These are phyloP conservation scores for Xiphorhynchus elegans DNA, from an alignment of 2,113 vertebrate genomes.

Conservation along the genomic window DNA sequence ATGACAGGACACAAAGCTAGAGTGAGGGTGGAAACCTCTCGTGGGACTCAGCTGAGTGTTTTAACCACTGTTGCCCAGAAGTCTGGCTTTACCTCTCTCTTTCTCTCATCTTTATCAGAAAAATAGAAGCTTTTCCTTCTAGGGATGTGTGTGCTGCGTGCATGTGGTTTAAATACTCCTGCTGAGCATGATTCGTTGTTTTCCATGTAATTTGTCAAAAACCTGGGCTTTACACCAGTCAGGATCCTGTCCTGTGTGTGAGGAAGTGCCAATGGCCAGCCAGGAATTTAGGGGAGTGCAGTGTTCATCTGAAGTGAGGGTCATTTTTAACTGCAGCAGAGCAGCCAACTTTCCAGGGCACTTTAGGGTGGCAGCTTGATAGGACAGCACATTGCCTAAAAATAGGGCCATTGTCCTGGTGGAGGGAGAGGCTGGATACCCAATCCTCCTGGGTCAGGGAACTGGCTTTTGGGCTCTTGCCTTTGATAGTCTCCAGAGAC, in stretches of 20 bases:
- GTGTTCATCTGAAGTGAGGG: background rate
- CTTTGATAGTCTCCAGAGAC: background rate
- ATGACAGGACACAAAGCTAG: background rate
- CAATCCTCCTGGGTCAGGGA: background rate
- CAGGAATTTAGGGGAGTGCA: background rate
- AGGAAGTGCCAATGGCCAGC: background rate
- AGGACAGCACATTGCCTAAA: background rate
- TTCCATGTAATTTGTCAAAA: background rate
- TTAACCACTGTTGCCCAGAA: background rate
- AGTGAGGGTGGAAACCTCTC: background rate
- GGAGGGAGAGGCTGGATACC: background rate
- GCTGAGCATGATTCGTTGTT: background rate
- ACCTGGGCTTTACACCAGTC: background rate
- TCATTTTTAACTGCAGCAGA: conserved; percentile 13
- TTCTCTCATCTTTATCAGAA: background rate
- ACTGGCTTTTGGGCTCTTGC: background rate
- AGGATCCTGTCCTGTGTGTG: background rate
- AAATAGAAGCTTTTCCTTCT: background rate
- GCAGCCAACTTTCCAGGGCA: conserved; percentile 17
- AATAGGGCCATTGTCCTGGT: conserved; percentile 41
- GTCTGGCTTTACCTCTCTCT: background rate
- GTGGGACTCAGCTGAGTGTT: background rate
- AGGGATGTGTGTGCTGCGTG: background rate
- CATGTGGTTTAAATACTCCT: background rate
- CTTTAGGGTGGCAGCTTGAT: conserved; percentile 6